A percentile compares a stretch with the other conserved stretches of the same genome.
These are phyloP conservation scores for Agapornis canus DNA, from an alignment of 2,797 vertebrate species.

Conservation along the genomic window DNA sequence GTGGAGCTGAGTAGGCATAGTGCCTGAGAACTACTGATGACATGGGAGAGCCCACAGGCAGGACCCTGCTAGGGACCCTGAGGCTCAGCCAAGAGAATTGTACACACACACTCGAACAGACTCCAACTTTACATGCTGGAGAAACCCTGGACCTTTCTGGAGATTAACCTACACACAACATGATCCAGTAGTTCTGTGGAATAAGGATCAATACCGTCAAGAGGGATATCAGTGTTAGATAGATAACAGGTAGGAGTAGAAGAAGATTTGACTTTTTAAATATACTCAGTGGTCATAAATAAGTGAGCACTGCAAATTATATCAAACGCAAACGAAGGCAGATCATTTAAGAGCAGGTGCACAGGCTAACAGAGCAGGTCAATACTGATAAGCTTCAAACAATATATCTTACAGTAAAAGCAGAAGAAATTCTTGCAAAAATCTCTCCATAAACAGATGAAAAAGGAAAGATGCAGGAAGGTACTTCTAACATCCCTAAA, in stretches of 20 bases:
- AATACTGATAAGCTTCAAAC: background rate
- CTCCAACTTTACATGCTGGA: fast-evolving
- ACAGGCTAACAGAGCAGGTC: background rate
- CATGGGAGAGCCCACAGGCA: background rate
- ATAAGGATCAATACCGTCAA: background rate
- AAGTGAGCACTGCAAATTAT: background rate
- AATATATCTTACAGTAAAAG: background rate
- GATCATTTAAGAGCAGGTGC: background rate
- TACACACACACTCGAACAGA: background rate
- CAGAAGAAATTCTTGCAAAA: background rate
- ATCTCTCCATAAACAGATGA: background rate
- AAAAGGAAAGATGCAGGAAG: background rate
- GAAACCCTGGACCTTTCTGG: background rate
- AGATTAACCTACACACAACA: background rate
- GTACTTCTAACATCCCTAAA: background rate
- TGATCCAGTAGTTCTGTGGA: background rate
- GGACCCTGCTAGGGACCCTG: background rate
- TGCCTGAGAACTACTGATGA: background rate
- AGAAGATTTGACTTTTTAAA: background rate
- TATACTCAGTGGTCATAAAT: background rate
- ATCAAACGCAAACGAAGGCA: background rate
- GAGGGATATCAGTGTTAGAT: background rate
- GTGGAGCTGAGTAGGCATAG: background rate
- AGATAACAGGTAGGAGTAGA: background rate
- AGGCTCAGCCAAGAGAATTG: background rate